Evolutionary conservation across 2,113 vertebrate species (phyloP), one percentile per base, ranked within the genome.

Genomic region (Chaenocephalus aceratus): DNA sequence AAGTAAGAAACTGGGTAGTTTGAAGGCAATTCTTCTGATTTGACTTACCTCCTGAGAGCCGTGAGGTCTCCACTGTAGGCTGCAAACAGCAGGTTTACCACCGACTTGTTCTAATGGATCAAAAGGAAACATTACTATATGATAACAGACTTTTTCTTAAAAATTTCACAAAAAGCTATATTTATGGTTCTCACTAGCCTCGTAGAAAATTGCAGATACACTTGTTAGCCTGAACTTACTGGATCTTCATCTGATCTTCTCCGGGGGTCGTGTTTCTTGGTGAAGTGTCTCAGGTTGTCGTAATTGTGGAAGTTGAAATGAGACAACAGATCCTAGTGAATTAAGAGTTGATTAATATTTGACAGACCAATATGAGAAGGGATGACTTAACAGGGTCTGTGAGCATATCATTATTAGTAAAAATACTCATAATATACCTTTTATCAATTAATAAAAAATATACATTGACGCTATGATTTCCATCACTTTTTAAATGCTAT

Each of bases 291-390:
- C 88, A 98, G 85, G 89, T 98, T 97, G 93, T 98, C 97, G 8
- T 97, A 98, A 82, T 97, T 97, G 91, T 98, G 97, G 87, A 98
- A 98, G 88, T 97, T 97, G 89, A 97, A 97, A 52, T 96, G 75
- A 21, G 96, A 97, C 54, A 98, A 96, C 78, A 98, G 67, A 11
- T 96, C 96, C 97, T 98, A 63, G 30, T 59, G 67, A 86, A 70
- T 56, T 16, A 79, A 48, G 54, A 5, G 15, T 62, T 10, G 13
- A 48, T 56, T 12, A 21, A 41, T 41, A 41, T 41, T 41, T 41
- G 6, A 41, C 36, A 41, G 36, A 4, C 36, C 36, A 41, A 41
- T 41, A 41, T 41, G 36, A 41, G 36, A 41, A 41, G 36, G 36
- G 6, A 41, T 41, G 36, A 41, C 30, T 3, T 30, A 4, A 30